Evolutionary conservation across 2,888 invertebrate species (phyloP).

Genomic region (Spilarctia lutea): DNA sequence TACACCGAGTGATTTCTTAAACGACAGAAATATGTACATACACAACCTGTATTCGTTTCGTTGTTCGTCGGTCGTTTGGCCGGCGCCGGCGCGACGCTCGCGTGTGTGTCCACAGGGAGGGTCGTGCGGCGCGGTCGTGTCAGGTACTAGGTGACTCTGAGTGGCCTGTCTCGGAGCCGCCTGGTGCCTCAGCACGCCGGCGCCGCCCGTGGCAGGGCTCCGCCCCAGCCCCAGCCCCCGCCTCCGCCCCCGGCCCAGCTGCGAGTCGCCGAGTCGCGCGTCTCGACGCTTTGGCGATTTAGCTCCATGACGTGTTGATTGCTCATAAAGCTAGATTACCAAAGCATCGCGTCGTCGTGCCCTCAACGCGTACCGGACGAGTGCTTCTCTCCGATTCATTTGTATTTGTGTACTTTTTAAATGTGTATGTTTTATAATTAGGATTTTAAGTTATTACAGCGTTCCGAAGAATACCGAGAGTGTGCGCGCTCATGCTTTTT

Average conservation of each 20-base stretch:
- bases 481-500: constrained; percentile 82
- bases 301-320: constrained; percentile 92
- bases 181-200: constrained; percentile 82
- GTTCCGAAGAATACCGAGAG: background rate
- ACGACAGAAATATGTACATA: too few species aligned
- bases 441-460: background rate
- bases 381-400: background rate
- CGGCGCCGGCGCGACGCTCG: background rate
- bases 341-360: constrained; percentile 89
- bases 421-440: background rate
- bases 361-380: constrained; percentile 18
- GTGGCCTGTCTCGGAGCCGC: constrained; percentile 85
- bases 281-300: constrained; percentile 94
- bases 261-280: constrained; percentile 53
- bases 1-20: too few species aligned
- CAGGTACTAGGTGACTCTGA: constrained; percentile 97
- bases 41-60: too few species aligned
- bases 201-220: constrained; percentile 26
- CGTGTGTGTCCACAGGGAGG: background rate
- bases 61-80: too few species aligned
- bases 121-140: constrained; percentile 63
- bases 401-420: constrained; percentile 6
- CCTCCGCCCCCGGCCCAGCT: constrained; percentile 8
- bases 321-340: constrained; percentile 98
- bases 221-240: constrained; percentile 69